Percentiles rank a stretch among this genome's conserved stretches.
These are phyloP conservation scores for Zosterops japonicus DNA, from an alignment of 2,113 vertebrate species.

Conservation along the genomic window DNA sequence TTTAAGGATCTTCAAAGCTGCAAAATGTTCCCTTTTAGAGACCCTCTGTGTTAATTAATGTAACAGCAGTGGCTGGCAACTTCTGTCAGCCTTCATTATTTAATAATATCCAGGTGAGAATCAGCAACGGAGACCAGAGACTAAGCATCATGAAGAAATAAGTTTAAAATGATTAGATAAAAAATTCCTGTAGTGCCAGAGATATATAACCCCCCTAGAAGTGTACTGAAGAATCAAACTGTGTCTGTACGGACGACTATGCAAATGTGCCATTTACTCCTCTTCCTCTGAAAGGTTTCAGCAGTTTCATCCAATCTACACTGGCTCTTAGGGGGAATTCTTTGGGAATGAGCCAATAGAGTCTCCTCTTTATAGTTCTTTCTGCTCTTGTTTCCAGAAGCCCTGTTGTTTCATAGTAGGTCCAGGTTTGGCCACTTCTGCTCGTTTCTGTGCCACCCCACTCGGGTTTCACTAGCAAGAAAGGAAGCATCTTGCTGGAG, in stretches of 20 bases:
- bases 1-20: neutral
- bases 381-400: neutral
- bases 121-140: fast-evolving
- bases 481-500: neutral
- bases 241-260: fast-evolving
- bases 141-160: neutral
- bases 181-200: neutral
- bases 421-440: neutral
- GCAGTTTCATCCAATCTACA: neutral
- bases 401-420: too few relatives aligned
- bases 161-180: neutral
- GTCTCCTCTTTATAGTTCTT: neutral
- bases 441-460: neutral
- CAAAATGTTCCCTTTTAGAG: neutral
- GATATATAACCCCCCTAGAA: fast-evolving
- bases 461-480: neutral
- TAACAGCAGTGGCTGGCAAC: neutral
- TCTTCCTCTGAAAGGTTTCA: neutral
- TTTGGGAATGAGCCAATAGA: neutral
- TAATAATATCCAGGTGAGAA: neutral
- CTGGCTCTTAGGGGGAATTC: neutral
- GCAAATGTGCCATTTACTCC: neutral
- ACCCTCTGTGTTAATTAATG: neutral
- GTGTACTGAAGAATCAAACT: neutral
- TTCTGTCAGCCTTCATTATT: neutral